Conservation (phyloP, 2,113 vertebrate species). For the Ptilonorhynchus violaceus region DNA sequence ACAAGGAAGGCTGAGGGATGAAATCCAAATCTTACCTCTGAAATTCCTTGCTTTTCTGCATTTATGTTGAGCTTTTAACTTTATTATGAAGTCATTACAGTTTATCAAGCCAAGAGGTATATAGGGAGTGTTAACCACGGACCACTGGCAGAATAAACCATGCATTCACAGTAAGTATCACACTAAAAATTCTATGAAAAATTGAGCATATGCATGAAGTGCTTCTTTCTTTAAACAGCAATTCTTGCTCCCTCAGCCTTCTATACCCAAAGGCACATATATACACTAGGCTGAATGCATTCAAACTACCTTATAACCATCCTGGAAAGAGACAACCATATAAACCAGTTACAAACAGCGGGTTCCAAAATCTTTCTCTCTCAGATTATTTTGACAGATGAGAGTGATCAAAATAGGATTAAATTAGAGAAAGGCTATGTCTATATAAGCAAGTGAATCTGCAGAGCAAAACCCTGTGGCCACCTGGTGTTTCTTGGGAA, state of each 20-base stretch:
- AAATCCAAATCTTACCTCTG: neutral
- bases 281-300: neutral
- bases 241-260: neutral
- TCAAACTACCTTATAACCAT: neutral
- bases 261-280: neutral
- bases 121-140: slow-evolving; percentile 33
- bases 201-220: neutral
- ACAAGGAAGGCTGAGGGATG: neutral
- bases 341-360: neutral
- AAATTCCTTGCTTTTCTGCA: neutral
- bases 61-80: slow-evolving; percentile 34
- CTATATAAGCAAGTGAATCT: neutral
- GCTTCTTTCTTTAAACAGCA: neutral
- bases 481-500: neutral
- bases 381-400: neutral
- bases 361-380: neutral
- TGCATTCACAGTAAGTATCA: slow-evolving; percentile 6
- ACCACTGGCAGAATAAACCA: slow-evolving; percentile 21
- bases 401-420: neutral
- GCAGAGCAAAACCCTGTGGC: neutral
- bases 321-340: neutral
- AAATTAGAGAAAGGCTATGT: neutral
- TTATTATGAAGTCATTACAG: slow-evolving; percentile 31
- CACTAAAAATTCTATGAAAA: slow-evolving; percentile 19
- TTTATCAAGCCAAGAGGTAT: slow-evolving; percentile 14